These are phyloP conservation scores for Bubalus kerabau DNA, from an alignment of 2,113 vertebrate genomes.

Conservation along the genomic window DNA sequence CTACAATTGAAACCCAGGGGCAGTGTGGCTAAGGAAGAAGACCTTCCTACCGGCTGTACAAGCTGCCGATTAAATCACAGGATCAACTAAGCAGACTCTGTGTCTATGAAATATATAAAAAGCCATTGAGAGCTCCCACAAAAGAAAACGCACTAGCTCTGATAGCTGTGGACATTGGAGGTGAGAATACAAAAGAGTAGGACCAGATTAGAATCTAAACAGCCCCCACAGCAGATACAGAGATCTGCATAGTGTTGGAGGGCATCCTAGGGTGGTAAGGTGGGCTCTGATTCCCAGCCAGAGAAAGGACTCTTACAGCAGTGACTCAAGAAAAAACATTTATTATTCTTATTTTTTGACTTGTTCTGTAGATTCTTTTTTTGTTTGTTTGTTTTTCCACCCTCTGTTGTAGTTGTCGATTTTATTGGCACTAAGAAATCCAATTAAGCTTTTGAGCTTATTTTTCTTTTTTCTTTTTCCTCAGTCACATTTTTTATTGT, in stretches of 20 bases:
- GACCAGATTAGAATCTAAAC: neutral
- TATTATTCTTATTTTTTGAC: neutral
- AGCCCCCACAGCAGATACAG: neutral
- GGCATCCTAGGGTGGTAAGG: neutral
- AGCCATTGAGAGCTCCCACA: neutral
- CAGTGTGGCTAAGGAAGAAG: neutral
- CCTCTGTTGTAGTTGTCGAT: neutral
- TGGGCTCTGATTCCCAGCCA: neutral
- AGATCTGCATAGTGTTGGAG: neutral
- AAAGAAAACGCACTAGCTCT: neutral
- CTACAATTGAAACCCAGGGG: neutral
- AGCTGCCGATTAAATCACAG: neutral
- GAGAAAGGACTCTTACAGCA: neutral
- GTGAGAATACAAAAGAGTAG: neutral
- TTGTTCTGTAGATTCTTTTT: too few species aligned
- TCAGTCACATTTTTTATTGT: neutral
- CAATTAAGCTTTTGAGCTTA: neutral
- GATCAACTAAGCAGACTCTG: neutral
- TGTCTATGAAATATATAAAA: neutral
- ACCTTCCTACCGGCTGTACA: neutral
- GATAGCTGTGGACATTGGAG: neutral
- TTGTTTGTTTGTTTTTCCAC: too few species aligned
- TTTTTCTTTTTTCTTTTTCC: neutral
- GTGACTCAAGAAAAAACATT: neutral
- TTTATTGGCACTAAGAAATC: neutral